phyloP scores from a whole-genome alignment of 1,140 invertebrate genomes.

The Zaprionus gabonicus region DNA sequence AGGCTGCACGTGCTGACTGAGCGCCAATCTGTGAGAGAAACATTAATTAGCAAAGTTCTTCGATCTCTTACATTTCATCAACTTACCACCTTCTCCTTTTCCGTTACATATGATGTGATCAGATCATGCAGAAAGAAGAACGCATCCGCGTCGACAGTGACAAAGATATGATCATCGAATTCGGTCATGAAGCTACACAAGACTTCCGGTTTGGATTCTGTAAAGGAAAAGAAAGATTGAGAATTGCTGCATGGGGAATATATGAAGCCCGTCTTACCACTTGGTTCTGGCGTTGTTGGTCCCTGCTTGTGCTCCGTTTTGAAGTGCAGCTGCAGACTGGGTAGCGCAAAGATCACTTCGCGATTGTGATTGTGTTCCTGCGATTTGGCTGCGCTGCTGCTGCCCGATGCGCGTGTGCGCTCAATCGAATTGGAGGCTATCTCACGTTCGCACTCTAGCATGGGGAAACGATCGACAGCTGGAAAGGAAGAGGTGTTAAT shows the following conservation, averaged over 20 bases:
- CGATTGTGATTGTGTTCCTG: slow-evolving; percentile 94
- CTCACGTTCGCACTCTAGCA: slow-evolving; percentile 89
- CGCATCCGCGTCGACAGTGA: slow-evolving; percentile 98
- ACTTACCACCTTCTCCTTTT: slow-evolving; percentile 93
- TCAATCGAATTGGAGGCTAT: slow-evolving; percentile 85
- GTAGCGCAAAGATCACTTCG: slow-evolving; percentile 98
- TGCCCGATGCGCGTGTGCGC: slow-evolving; percentile 79
- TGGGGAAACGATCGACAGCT: slow-evolving; percentile 96
- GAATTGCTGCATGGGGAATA: neutral
- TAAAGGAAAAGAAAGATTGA: slow-evolving; percentile 41
- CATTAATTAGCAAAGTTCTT: neutral
- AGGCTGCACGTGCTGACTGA: slow-evolving; percentile 74
- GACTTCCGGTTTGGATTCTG: slow-evolving; percentile 94
- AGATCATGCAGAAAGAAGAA: slow-evolving; percentile 99
- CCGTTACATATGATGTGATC: slow-evolving; percentile 97
- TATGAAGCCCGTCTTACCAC: slow-evolving; percentile 85
- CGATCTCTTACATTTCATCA: neutral
- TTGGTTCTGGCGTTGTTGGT: slow-evolving; percentile 88
- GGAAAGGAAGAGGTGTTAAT: slow-evolving; percentile 50
- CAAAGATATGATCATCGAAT: slow-evolving; percentile 99
- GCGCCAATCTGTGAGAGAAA: slow-evolving; percentile 63
- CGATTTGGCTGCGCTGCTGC: slow-evolving; percentile 86
- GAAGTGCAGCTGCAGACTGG: slow-evolving; percentile 95
- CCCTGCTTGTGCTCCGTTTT: slow-evolving; percentile 96
- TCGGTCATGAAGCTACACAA: slow-evolving; percentile 99